phyloP scores from a whole-genome alignment of 2,113 vertebrate species.

The Naja naja region DNA sequence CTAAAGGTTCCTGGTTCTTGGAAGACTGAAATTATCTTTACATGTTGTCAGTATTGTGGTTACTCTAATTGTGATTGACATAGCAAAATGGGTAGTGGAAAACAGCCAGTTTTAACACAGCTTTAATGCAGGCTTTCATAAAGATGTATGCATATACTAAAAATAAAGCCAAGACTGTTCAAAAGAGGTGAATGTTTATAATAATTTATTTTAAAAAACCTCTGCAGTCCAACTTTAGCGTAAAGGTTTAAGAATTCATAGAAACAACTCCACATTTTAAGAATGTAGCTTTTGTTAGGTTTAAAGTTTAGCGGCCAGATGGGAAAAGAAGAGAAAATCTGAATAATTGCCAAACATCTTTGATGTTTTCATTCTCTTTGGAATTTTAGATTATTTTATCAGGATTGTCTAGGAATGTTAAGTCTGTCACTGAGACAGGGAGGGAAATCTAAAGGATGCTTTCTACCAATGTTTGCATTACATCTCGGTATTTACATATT shows the following conservation, averaged over 20 bases:
- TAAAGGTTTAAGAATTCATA: neutral
- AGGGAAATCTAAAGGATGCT: constrained; percentile 59
- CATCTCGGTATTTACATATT: constrained; percentile 64
- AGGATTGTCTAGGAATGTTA: constrained; percentile 54
- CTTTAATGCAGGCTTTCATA: neutral
- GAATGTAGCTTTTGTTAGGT: constrained; percentile 20
- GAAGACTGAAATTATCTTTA: neutral
- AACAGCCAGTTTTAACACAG: neutral
- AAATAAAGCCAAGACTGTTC: constrained; percentile 25
- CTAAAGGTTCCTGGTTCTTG: neutral
- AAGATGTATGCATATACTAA: neutral
- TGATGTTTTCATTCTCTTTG: constrained; percentile 43
- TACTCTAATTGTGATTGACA: neutral
- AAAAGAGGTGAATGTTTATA: constrained; percentile 30
- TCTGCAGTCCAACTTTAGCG: constrained; percentile 35
- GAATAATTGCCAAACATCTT: constrained; percentile 31
- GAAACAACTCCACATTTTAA: neutral
- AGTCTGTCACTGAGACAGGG: constrained; percentile 45
- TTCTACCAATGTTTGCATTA: constrained; percentile 64
- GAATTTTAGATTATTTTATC: constrained; percentile 34
- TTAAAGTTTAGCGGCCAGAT: constrained; percentile 21
- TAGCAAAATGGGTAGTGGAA: constrained; percentile 12
- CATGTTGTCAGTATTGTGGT: neutral
- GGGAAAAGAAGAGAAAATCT: constrained; percentile 10
- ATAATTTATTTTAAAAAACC: constrained; percentile 28